Percentiles rank a stretch among this genome's conserved stretches.
Evolutionary conservation across 2,888 invertebrate genomes (phyloP).

Genomic region (Agrotis segetum): DNA sequence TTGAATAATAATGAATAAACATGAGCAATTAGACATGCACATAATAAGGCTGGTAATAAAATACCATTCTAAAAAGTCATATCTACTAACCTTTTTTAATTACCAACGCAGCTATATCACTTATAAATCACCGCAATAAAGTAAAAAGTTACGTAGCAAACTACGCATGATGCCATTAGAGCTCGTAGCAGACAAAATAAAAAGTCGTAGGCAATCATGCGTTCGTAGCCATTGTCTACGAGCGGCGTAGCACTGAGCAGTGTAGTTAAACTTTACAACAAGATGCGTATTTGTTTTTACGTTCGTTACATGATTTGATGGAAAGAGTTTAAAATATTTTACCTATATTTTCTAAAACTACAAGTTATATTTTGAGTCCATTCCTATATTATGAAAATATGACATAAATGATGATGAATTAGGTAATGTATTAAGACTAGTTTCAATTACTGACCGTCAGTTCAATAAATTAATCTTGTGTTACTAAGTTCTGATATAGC

Average conservation of each 20-base stretch:
- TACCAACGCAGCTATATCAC: slow-evolving; percentile 1
- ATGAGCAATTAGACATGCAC: background rate
- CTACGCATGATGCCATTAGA: slow-evolving; percentile 21
- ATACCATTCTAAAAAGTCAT: background rate
- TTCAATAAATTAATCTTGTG: slow-evolving; percentile 1
- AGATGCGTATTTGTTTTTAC: slow-evolving; percentile 2
- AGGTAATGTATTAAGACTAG: background rate
- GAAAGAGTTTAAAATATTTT: background rate
- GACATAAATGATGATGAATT: background rate
- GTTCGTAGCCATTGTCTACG: slow-evolving; percentile 62
- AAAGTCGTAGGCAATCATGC: slow-evolving; percentile 40
- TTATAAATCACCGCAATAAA: background rate
- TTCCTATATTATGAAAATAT: background rate
- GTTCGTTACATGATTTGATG: background rate
- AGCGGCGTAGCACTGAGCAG: slow-evolving; percentile 55
- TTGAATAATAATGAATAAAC: background rate
- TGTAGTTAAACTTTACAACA: slow-evolving; percentile 9
- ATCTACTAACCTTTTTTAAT: background rate
- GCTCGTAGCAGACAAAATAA: slow-evolving; percentile 38
- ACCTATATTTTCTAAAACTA: background rate
- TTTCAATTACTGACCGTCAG: no score
- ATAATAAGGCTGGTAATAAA: background rate
- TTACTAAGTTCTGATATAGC: background rate
- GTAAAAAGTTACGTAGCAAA: slow-evolving; percentile 9
- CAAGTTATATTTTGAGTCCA: background rate